A percentile compares a stretch with the other conserved stretches of the same genome.
Conservation (phyloP, 2,113 vertebrate genomes). For the Sinocyclocheilus grahami region DNA sequence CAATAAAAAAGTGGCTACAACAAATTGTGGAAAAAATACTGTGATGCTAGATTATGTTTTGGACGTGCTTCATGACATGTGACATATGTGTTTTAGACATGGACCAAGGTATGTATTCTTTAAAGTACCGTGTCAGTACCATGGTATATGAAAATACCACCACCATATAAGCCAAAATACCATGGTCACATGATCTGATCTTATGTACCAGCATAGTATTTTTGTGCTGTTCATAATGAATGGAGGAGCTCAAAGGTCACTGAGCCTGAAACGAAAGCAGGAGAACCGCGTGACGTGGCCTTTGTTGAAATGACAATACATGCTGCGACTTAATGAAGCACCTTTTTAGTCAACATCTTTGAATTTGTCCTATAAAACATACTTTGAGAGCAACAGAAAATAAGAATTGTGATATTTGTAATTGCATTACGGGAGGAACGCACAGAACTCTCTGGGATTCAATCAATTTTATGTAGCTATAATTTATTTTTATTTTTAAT, state of each 20-base stretch:
- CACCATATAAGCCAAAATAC: no score
- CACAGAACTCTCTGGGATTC: constrained; percentile 54
- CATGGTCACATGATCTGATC: background rate
- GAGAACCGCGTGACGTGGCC: constrained; percentile 15
- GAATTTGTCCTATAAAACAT: constrained; percentile 46
- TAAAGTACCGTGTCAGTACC: no score
- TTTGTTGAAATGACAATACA: constrained; percentile 52
- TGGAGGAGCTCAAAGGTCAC: background rate
- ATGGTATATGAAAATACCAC: no score
- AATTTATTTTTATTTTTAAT: no score
- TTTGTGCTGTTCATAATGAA: background rate
- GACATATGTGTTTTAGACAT: no score
- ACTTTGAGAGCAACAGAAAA: constrained; percentile 50
- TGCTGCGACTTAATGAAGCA: constrained; percentile 50
- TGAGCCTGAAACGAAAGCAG: background rate
- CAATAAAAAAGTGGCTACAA: no score
- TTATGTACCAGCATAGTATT: background rate
- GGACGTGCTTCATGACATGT: no score
- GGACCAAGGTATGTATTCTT: no score
- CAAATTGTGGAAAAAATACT: no score
- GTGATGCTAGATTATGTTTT: no score
- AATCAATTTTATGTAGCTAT: no score
- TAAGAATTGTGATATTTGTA: constrained; percentile 58
- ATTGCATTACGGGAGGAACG: constrained; percentile 59
- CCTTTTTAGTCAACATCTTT: constrained; percentile 50